These are phyloP conservation scores for Syngnathus rostellatus DNA, from an alignment of 2,797 vertebrate species.

Conservation along the genomic window DNA sequence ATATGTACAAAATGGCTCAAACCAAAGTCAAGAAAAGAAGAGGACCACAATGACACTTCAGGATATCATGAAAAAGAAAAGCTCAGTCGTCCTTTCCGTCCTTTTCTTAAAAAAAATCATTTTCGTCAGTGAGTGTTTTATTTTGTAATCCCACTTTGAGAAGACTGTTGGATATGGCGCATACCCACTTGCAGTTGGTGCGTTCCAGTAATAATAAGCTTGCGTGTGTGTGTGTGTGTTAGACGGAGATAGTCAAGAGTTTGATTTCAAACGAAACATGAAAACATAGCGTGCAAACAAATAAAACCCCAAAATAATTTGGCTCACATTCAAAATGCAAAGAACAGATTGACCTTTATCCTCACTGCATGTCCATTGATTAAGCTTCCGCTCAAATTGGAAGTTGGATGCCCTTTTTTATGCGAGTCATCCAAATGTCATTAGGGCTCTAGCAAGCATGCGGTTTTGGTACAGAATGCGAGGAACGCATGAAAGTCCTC, in stretches of 20 bases:
- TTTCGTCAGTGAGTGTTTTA: conserved; percentile 33
- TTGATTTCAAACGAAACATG: conserved; percentile 40
- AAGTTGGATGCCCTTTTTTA: conserved; percentile 48
- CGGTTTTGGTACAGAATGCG: conserved; percentile 55
- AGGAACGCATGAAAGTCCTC: conserved; percentile 46
- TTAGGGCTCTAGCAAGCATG: conserved; percentile 54
- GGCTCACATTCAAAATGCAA: conserved; percentile 27
- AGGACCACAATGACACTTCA: too few relatives aligned
- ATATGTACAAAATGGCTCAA: background rate
- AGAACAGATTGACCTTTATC: conserved; percentile 8
- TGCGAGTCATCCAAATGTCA: conserved; percentile 64
- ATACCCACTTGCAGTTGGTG: conserved; percentile 50
- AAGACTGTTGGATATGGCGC: conserved; percentile 43
- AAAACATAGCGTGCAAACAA: conserved; percentile 20
- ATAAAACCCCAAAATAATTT: conserved; percentile 1
- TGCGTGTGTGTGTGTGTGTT: conserved; percentile 37
- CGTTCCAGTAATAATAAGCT: conserved; percentile 65
- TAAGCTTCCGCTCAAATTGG: conserved; percentile 40
- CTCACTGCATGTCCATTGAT: conserved; percentile 22
- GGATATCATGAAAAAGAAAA: too few relatives aligned
- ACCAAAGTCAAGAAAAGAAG: background rate
- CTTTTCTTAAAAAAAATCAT: background rate
- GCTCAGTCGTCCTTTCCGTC: too few relatives aligned
- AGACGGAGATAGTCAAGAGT: conserved; percentile 14
- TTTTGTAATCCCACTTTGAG: conserved; percentile 38